Percentiles rank a stretch among this genome's conserved stretches.
phyloP scores from a whole-genome alignment of 2,888 invertebrate species.

The Habroteleia sp. region DNA sequence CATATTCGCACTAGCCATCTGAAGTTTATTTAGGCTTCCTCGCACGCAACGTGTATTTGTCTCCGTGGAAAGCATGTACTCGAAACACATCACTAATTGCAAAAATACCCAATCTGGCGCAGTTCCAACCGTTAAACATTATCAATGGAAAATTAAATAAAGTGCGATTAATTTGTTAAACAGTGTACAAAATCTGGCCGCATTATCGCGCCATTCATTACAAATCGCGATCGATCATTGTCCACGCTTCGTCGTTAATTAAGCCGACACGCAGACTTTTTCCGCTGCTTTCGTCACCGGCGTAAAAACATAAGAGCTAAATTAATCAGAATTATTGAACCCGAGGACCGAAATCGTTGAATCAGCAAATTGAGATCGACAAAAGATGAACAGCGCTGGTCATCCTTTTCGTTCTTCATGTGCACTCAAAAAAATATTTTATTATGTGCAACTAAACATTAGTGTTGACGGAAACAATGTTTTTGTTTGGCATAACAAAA shows the following conservation, averaged over 20 bases:
- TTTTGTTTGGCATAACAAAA: too few species aligned
- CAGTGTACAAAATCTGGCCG: not conserved
- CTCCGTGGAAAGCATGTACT: too few species aligned
- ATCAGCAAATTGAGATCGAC: slow-evolving; percentile 13
- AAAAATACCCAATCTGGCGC: slow-evolving; percentile 31
- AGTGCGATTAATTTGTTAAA: slow-evolving; percentile 21
- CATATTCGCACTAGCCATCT: too few species aligned
- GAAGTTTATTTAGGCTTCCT: too few species aligned
- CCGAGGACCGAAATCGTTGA: slow-evolving; percentile 5
- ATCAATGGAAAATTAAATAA: slow-evolving; percentile 33
- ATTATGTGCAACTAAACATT: too few species aligned
- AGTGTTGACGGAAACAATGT: too few species aligned
- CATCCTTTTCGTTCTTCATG: slow-evolving; percentile 12
- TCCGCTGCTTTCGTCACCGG: not conserved
- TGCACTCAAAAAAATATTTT: too few species aligned
- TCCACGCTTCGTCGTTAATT: slow-evolving; percentile 4
- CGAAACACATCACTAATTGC: slow-evolving; percentile 48
- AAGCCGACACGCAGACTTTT: not conserved
- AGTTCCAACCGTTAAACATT: slow-evolving; percentile 30
- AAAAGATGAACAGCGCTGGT: not conserved
- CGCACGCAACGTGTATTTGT: too few species aligned
- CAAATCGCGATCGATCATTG: slow-evolving; percentile 10
- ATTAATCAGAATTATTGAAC: slow-evolving; percentile 16
- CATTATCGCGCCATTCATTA: slow-evolving; percentile 21
- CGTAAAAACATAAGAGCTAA: slow-evolving; percentile 2